Base-by-base conservation (phyloP, 1,140 invertebrate genomes). In the Berghia stephanieae region DNA sequence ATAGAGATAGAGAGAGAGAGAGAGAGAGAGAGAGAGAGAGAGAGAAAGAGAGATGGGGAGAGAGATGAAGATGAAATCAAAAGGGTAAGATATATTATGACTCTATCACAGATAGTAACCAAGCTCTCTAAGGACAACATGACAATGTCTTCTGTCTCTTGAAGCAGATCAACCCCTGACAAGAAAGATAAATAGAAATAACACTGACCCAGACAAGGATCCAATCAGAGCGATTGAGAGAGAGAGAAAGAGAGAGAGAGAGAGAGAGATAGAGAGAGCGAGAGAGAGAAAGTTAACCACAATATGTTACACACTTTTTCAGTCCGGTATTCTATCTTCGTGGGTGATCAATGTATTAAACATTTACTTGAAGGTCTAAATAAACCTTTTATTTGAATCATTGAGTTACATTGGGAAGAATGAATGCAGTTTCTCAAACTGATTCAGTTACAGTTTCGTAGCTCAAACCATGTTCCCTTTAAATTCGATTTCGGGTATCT, bases 1-100 rank as follows among this genome's bases (percentile, higher is more conserved):
- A n/a, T n/a, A n/a, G n/a, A n/a, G n/a, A n/a, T n/a, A n/a, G n/a
- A n/a, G n/a, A n/a, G n/a, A 34, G 4, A 67, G n/a, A 67, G 63
- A 67, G 21, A 40, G n/a, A 67, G 63, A 67, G 21, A 67, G 16
- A 67, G 63, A 67, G 4, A 40, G n/a, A 67, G 57, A 60, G n/a
- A 60, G 57, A 60, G 57, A 60, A n/a, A 60, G 57, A 60, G 57
- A 60, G n/a, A 60, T 34, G n/a, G n/a, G n/a, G 6, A 27, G 21
- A n/a, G 1, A 27, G 16, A 67, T 24, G n/a, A 8, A 10, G 8
- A 60, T 34, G 57, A 60, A 6, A 60, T n/a, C 24, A n/a, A 60
- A 31, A 60, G 57, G 34, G 57, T 10, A 31, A 60, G 57, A 27
- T 24, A 27, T 24, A 21, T n/a, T n/a, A 34, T 13, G 0, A 13